Evolutionary conservation across 2,888 invertebrate genomes (phyloP), one percentile per base, ranked within the genome.

Genomic region (Saturnia japonica): DNA sequence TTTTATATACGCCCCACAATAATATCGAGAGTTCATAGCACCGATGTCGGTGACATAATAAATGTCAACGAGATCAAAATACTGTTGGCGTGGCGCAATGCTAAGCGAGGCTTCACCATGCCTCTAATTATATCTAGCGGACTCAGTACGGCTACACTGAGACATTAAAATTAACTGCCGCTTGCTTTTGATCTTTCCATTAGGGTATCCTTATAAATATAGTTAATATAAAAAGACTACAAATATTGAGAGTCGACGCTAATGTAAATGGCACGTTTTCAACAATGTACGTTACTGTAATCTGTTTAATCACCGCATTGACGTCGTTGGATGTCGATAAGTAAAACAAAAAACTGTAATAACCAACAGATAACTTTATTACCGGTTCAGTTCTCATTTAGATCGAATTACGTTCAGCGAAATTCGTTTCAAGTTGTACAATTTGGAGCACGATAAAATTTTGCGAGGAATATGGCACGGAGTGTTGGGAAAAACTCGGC

Each of bases 91-190:
- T 14, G 77, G 74, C 77, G 80, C 82, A 80, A 82, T 83, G 88
- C 85, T 85, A 86, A 81, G 82, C 85, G 79, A 82, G 82, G 83
- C 85, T 86, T 82, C 80, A 87, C 88, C 86, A 84, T 89, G 83
- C 82, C 86, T 91, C 92, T 92, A 93, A 93, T 93, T 93, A 93
- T 94, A 93, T 89, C 91, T 88, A 91, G 86, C 91, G 84, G 85
- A 76, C 81, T 81, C 84, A 81, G 83, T 88, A 85, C 85, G 88
- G 88, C 88, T 89, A 90, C 91, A 91, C 88, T 81, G 89, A 89
- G 92, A 91, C 93, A 93, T 93, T 92, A 93, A 94, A 93, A 93
- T 93, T 91, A 93, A 93, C 92, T 91, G 87, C 88, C 84, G 85
- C 84, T 81, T 82, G 84, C 92, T 87, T 94, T 93, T 94, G 93